Evolutionary conservation across 2,888 invertebrate genomes (phyloP), one percentile per base, ranked within the genome.

Genomic region (Melanchra persicariae): DNA sequence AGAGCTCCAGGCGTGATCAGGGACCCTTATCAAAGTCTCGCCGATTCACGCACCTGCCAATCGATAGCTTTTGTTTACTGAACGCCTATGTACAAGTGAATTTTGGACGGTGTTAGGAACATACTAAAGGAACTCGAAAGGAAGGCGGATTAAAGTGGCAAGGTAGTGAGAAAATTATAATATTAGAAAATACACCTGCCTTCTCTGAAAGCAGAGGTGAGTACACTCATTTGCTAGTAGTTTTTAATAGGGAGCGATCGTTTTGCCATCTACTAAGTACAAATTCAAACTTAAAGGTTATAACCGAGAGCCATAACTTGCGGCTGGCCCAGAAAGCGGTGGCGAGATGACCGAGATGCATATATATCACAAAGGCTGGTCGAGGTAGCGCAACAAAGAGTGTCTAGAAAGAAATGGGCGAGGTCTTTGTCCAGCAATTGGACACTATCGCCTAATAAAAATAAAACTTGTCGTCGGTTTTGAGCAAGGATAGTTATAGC

Each of bases 11-110:
- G 66, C 75, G 74, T 79, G 79, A 82, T 86, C 83, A 67, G 59
- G 71, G 67, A 89, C 90, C 91, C 89, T 89, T 77, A 79, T 91
- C 91, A 91, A 90, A 83, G 89, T 88, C 88, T 74, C 75, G 71
- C 79, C 85, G 67, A 80, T 76, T 83, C 83, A 81, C 83, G 79
- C 83, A 81, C 90, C 90, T 91, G 91, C 78, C 88, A 86, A 86
- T 87, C 87, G 87, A 88, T 88, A 77, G 77, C 79, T 83, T 85
- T 85, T 90, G 89, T 90, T 90, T 90, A 85, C 85, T 68, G 74
- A 83, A 77, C 80, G 77, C 72, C 71, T 81, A 75, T 77, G 54
- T 63, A 72, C 82, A 59, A 75, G 61, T 77, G 77, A 85, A 81
- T 75, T 70, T 76, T 82, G 70, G 71, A 62, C 76, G 61, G 73